Conservation (phyloP, 2,113 vertebrate species). For the zebrafish (Danio rerio) region DNA sequence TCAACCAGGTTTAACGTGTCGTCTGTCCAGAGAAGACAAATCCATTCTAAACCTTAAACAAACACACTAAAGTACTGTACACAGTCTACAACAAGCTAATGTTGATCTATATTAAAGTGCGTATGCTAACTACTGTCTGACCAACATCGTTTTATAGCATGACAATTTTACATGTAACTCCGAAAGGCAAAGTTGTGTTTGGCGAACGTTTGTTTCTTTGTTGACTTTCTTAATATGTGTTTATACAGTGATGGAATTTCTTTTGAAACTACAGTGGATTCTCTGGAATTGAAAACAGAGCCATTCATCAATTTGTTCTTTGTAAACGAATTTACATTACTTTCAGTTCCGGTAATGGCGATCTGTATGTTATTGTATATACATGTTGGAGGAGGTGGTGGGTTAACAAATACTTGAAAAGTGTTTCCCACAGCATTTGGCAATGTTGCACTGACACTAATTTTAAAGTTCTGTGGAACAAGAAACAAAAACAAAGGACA, state of each 20-base stretch:
- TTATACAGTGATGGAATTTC: not conserved
- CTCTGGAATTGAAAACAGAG: not conserved
- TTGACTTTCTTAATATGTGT: not conserved
- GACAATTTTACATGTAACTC: not conserved
- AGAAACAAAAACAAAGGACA: no score
- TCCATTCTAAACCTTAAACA: slow-evolving; percentile 21
- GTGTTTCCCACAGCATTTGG: not conserved
- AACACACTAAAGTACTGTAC: not conserved
- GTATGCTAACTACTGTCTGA: not conserved
- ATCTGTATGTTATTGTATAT: not conserved
- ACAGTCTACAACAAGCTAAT: not conserved
- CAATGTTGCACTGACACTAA: no score
- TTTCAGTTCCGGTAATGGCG: not conserved
- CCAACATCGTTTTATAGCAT: not conserved
- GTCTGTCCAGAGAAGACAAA: not conserved
- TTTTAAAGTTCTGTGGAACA: no score
- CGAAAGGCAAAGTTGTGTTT: not conserved
- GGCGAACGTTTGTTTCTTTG: not conserved
- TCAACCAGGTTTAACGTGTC: not conserved
- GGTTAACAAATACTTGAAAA: not conserved
- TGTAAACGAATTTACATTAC: not conserved
- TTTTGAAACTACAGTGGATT: not conserved
- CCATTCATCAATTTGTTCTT: not conserved
- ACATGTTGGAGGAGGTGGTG: not conserved
- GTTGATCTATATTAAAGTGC: not conserved